These are phyloP conservation scores for Notothenia coriiceps DNA, from an alignment of 2,113 vertebrate species.

Conservation along the genomic window DNA sequence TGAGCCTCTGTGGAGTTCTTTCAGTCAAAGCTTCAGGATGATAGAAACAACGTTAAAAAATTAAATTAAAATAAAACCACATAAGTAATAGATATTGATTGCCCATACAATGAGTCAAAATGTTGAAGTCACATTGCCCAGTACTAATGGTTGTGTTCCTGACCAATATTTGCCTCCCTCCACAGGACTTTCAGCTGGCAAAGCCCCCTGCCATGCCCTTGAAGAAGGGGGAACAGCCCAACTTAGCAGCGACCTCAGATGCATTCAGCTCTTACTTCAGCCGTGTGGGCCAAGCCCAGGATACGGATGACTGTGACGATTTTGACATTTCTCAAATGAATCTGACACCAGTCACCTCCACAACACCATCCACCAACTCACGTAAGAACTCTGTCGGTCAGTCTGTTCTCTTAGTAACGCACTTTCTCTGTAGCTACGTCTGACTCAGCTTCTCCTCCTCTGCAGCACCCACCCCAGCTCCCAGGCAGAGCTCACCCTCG, in stretches of 20 bases:
- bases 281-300: constrained; percentile 97
- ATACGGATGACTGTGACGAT: constrained; percentile 98
- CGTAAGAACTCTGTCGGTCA: constrained; percentile 83
- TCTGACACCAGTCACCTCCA: constrained; percentile 98
- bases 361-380: constrained; percentile 97
- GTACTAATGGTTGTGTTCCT: not conserved
- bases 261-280: constrained; percentile 98
- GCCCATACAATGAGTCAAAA: not conserved
- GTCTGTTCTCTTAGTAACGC: no score
- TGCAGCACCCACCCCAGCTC: constrained; percentile 95
- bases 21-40: no score
- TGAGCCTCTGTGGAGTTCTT: no score
- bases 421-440: not conserved
- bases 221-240: constrained; percentile 91
- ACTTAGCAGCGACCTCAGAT: constrained; percentile 94
- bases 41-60: no score
- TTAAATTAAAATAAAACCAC: no score
- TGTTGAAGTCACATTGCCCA: not conserved
- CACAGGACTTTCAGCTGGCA: constrained; percentile 96
- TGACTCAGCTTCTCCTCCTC: constrained; percentile 33
- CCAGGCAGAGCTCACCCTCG: constrained; percentile 94
- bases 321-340: constrained; percentile 99
- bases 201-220: constrained; percentile 94
- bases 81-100: no score
- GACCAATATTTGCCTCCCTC: not conserved